These are phyloP conservation scores for Colius striatus DNA, from an alignment of 2,113 vertebrate genomes.

Conservation along the genomic window DNA sequence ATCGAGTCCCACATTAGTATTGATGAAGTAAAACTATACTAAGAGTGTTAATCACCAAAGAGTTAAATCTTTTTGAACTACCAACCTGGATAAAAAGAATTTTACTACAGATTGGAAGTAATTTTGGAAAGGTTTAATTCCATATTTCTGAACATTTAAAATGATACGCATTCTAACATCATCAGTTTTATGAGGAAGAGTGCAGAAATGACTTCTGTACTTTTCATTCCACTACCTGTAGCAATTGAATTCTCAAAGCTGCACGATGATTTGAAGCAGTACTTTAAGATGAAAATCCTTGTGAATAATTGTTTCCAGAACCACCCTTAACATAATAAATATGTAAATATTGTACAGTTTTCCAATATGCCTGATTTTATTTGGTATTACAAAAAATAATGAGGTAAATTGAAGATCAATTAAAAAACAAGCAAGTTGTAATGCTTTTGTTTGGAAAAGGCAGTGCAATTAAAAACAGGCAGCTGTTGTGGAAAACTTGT, in stretches of 20 bases:
- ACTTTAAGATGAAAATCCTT: not conserved
- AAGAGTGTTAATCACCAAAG: not conserved
- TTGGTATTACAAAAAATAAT: not conserved
- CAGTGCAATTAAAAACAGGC: constrained; percentile 23
- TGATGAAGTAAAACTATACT: not conserved
- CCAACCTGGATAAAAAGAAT: not conserved
- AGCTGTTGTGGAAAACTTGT: constrained; percentile 24
- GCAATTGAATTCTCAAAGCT: not conserved
- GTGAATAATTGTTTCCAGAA: not conserved
- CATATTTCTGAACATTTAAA: not conserved
- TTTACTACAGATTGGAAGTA: not conserved
- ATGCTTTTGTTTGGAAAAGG: constrained; percentile 12
- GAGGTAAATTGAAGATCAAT: not conserved
- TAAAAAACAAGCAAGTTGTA: not conserved
- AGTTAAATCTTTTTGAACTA: not conserved
- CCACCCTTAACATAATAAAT: not conserved
- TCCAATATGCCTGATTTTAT: not conserved
- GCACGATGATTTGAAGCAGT: not conserved
- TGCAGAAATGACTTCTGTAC: not conserved
- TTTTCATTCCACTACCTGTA: not conserved
- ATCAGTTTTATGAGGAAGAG: not conserved
- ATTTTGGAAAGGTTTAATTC: not conserved
- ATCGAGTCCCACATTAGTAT: not conserved
- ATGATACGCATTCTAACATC: not conserved
- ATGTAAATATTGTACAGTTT: not conserved